These are phyloP conservation scores for Crambe crambe DNA, from an alignment of 37 sponge, comb jelly and placozoan species.

Conservation along the genomic window DNA sequence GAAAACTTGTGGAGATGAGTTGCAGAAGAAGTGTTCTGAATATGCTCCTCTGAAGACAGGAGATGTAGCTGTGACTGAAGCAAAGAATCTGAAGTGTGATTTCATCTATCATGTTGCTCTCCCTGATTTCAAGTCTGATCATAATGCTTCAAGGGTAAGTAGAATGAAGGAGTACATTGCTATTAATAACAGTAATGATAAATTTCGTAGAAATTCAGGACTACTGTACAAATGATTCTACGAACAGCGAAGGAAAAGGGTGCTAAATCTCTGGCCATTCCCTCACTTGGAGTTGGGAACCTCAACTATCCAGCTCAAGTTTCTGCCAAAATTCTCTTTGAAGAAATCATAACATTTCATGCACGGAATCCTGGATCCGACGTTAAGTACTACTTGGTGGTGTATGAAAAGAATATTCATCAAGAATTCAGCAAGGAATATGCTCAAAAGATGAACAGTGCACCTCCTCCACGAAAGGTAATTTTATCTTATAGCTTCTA, in stretches of 20 bases:
- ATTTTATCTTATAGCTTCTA: background rate
- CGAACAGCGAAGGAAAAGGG: conserved; percentile 9
- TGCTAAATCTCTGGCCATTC: conserved; percentile 30
- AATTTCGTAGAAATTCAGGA: conserved; percentile 13
- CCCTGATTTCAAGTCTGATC: conserved; percentile 12
- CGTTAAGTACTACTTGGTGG: conserved; percentile 22
- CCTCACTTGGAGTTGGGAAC: conserved; percentile 37
- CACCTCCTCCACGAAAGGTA: background rate
- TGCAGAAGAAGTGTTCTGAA: conserved; percentile 26
- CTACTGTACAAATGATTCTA: conserved; percentile 13
- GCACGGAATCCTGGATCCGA: background rate
- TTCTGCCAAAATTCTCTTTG: conserved; percentile 26
- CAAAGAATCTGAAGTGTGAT: conserved; percentile 30
- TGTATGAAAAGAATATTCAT: conserved; percentile 16
- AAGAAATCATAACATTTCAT: conserved; percentile 31
- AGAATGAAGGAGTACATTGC: background rate
- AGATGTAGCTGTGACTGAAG: conserved; percentile 27
- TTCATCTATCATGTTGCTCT: conserved; percentile 20
- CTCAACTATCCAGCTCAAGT: conserved; percentile 31
- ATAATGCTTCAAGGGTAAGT: conserved; percentile 25
- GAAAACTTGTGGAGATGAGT: conserved; percentile 19
- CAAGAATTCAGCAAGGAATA: conserved; percentile 28
- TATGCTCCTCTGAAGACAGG: conserved; percentile 34
- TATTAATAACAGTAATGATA: background rate
- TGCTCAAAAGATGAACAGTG: conserved; percentile 1